Base-by-base conservation (phyloP, 2,888 invertebrate species). In the Prosapia bicincta region DNA sequence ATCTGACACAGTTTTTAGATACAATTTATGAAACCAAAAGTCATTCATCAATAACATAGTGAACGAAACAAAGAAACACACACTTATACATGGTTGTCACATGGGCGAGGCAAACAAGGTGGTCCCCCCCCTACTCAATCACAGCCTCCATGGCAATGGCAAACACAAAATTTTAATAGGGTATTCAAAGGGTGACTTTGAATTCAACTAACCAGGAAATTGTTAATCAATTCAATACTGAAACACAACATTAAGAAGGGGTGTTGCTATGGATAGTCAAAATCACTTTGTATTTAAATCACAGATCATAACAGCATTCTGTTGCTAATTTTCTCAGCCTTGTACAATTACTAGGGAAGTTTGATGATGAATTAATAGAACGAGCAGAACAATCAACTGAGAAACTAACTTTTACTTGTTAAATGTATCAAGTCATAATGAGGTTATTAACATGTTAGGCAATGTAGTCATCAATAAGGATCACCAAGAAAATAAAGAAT, bases 261-360 rank as follows among this genome's bases (percentile, higher is more conserved):
- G 72, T 72, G 25, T 72, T 72, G 15, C 25, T 26, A 43, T 66
- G 72, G 65, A 54, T 72, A 65, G 65, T 72, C 54, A 66, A 54
- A 72, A 72, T 66, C 26, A 54, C 66, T 65, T 72, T 72, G 72
- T 72, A 72, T 72, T 72, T 72, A 65, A 66, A n/a, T n/a, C n/a
- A n/a, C 72, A 65, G 66, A 72, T 26, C 72, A 72, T 66, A 72
- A 43, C 72, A 72, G 72, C 65, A n/a, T 66, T 72, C 65, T 23
- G 65, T 25, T 23, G 43, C 66, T 72, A 24, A 69, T 69, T 69
- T 69, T 69, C 69, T 69, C 69, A 26, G 69, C n/a, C 69, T 69
- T 69, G 26, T 26, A 26, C 65, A 74, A 70, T 24, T 74, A 23
- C 15, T 38, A 38, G 74, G 66, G 43, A n/a, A 69, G 25, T 74